These are phyloP conservation scores for Acipenser oxyrinchus DNA, from an alignment of 2,797 vertebrate genomes.

Conservation along the genomic window DNA sequence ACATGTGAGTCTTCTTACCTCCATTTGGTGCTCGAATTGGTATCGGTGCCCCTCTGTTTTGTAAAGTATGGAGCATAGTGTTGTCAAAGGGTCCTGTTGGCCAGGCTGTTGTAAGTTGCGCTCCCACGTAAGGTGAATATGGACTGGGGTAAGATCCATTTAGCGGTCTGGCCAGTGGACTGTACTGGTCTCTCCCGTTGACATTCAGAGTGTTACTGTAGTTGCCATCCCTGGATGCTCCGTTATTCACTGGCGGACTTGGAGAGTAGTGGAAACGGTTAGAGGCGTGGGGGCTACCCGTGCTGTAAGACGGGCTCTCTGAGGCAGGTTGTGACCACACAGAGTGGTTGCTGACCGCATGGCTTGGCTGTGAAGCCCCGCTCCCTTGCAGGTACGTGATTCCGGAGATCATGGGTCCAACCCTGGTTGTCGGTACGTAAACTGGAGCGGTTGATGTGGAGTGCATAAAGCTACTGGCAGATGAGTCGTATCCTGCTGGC, in stretches of 20 bases:
- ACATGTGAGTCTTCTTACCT: constrained; percentile 55
- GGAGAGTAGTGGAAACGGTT: constrained; percentile 86
- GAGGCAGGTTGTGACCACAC: constrained; percentile 84
- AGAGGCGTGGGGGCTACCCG: constrained; percentile 72
- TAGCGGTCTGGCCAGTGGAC: constrained; percentile 69
- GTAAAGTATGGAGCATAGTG: constrained; percentile 88
- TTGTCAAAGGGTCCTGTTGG: constrained; percentile 80
- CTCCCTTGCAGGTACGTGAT: constrained; percentile 81
- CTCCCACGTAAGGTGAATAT: constrained; percentile 80
- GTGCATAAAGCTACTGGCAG: constrained; percentile 82
- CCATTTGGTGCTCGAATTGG: constrained; percentile 76
- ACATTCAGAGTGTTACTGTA: constrained; percentile 68
- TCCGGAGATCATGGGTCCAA: constrained; percentile 85
- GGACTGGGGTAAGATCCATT: constrained; percentile 79
- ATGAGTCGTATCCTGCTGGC: constrained; percentile 78
- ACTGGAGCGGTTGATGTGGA: constrained; percentile 87
- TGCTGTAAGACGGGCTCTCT: constrained; percentile 82
- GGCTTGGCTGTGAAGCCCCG: constrained; percentile 68
- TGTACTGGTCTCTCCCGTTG: constrained; percentile 77
- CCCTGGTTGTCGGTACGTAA: constrained; percentile 85
- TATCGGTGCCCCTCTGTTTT: constrained; percentile 73
- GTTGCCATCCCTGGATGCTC: constrained; percentile 68
- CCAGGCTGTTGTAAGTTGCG: constrained; percentile 83
- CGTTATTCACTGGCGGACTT: constrained; percentile 83
- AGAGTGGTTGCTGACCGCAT: constrained; percentile 72